phyloP scores from a whole-genome alignment of 2,888 invertebrate species.

The Athetis lepigone region DNA sequence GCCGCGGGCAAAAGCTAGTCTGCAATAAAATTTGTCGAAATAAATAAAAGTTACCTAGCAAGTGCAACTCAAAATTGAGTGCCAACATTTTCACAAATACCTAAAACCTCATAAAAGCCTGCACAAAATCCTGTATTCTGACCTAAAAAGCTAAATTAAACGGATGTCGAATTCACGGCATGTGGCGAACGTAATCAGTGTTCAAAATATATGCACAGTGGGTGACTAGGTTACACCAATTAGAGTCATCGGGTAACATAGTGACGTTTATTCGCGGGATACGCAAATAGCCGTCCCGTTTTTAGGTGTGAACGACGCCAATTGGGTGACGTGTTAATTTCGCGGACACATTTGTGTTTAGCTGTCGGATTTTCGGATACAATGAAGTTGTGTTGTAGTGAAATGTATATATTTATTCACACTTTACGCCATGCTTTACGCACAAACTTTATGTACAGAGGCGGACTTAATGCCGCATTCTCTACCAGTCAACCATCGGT shows the following conservation, averaged over 20 bases:
- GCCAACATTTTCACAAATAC: too few relatives aligned
- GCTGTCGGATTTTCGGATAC: background rate
- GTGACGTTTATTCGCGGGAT: slow-evolving; percentile 23
- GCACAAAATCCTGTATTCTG: background rate
- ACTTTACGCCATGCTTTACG: too few relatives aligned
- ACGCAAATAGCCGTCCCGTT: slow-evolving; percentile 4
- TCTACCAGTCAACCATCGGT: too few relatives aligned
- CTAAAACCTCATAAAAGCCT: background rate
- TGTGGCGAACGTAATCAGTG: slow-evolving; percentile 32
- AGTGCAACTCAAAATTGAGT: too few relatives aligned
- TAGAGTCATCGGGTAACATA: slow-evolving; percentile 18
- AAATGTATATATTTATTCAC: too few relatives aligned
- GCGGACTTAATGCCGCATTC: too few relatives aligned
- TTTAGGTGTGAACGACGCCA: slow-evolving; percentile 11
- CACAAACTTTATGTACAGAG: too few relatives aligned
- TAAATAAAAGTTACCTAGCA: too few relatives aligned
- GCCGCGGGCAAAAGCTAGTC: too few relatives aligned
- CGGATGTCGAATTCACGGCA: slow-evolving; percentile 1
- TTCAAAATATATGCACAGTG: slow-evolving; percentile 19
- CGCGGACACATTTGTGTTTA: background rate
- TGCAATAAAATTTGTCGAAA: too few relatives aligned
- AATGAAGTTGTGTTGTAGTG: too few relatives aligned
- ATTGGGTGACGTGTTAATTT: background rate
- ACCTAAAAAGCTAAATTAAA: slow-evolving; percentile 7
- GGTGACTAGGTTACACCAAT: slow-evolving; percentile 37